These are phyloP conservation scores for Ceuthmochares aereus DNA, from an alignment of 2,113 vertebrate genomes.

Conservation along the genomic window DNA sequence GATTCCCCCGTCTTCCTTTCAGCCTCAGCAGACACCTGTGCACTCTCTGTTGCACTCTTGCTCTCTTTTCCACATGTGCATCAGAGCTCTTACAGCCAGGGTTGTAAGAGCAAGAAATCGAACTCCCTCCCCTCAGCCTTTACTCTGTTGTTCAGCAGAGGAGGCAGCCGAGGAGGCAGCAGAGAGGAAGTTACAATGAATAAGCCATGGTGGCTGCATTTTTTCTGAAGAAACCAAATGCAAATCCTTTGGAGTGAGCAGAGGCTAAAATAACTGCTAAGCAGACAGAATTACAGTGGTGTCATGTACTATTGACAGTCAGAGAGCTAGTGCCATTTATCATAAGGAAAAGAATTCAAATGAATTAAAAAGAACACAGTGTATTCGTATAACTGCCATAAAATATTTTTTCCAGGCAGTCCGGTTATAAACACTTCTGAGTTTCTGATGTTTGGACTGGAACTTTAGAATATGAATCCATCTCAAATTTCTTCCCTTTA, in stretches of 20 bases:
- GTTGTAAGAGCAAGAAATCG: not conserved
- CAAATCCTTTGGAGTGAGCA: not conserved
- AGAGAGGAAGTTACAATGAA: not conserved
- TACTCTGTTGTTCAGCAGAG: not conserved
- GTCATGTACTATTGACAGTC: not conserved
- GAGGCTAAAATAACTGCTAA: not conserved
- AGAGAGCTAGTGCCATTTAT: not conserved
- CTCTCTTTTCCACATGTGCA: not conserved
- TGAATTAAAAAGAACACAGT: not conserved
- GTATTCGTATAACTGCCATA: not conserved
- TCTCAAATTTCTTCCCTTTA: not conserved
- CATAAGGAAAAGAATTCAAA: not conserved
- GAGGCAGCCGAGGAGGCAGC: not conserved
- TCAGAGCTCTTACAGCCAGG: not conserved
- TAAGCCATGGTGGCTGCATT: not conserved
- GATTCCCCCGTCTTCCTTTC: not conserved
- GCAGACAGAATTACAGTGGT: not conserved
- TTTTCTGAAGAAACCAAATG: not conserved
- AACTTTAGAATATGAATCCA: not conserved
- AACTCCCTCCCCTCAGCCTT: not conserved
- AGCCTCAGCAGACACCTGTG: not conserved
- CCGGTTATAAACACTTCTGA: not conserved
- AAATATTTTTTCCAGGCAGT: not conserved
- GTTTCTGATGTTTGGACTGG: not conserved
- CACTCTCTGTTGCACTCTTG: not conserved